Evolutionary conservation across 2,113 vertebrate genomes (phyloP), one percentile per base, ranked within the genome.

Genomic region (Nerophis ophidion): DNA sequence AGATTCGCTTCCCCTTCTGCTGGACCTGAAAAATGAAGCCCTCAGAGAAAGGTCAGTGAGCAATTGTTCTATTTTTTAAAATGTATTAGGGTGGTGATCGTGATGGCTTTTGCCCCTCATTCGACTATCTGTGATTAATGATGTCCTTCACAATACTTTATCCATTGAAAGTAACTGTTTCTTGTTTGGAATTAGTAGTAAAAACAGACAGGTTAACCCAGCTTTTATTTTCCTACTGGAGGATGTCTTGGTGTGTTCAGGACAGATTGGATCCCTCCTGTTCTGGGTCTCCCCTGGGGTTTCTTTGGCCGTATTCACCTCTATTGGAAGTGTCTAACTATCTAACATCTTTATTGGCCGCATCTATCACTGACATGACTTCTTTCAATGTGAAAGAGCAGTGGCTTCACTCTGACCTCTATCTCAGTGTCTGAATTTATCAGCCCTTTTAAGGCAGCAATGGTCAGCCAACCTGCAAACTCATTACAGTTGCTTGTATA

Each of bases 21-120:
- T 97, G n/a, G 94, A 97, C 80, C 81, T 99, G 68, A 99, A 98
- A 74, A 92, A 95, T 0, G 93, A 97, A 70, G 93, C 95, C 5
- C 85, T 99, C n/a, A 90, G 94, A 85, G 93, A 96, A 57, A 95
- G 96, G 97, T 97, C 35, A 34, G 71, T 66, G n/a, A 44, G n/a
- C 9, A 56, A 56, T 12, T 44, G 5, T 11, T 12, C 38, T 40
- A 1, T 40, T 40, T 38, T 38, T 7, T 8, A 1, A 8, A 7
- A 38, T 38, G 8, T 38, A 12, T 11, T 42, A 50, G 11, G 9
- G 10, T 6, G 49, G 16, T 50, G 3, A 51, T 19, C 11, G 17
- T 33, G 26, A 51, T 12, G 33, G 49, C 17, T 14, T 33, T 33
- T 7, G 10, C 8, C 5, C 10, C 16, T 51, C 26, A 40, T 2